Conservation (phyloP, 2,888 invertebrate genomes). For the Macrophya alboannulata region DNA sequence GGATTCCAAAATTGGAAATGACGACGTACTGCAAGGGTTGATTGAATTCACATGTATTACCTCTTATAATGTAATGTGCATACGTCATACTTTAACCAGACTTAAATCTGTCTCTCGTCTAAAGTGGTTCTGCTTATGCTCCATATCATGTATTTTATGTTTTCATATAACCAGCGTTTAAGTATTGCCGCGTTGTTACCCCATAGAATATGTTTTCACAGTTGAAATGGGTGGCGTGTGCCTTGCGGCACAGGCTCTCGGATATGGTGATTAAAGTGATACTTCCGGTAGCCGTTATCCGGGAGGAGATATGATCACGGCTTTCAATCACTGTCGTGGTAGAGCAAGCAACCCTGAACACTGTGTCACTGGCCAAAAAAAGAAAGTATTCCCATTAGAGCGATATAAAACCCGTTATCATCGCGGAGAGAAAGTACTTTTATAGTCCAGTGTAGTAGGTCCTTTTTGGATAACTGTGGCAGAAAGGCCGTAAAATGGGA, state of each 20-base stretch:
- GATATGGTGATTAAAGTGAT: conserved; percentile 78
- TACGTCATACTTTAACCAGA: background rate
- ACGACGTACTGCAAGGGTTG: background rate
- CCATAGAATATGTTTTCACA: background rate
- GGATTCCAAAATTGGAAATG: background rate
- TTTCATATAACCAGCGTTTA: background rate
- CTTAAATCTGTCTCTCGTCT: background rate
- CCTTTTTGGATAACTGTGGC: background rate
- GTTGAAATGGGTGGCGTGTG: conserved; percentile 23
- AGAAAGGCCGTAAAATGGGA: conserved; percentile 32
- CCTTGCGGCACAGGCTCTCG: conserved; percentile 61
- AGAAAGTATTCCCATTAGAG: conserved; percentile 48
- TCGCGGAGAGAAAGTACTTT: conserved; percentile 7
- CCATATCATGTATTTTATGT: background rate
- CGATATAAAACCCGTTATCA: conserved; percentile 50
- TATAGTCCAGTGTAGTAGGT: background rate
- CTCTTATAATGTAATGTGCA: background rate
- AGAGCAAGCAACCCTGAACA: conserved; percentile 61
- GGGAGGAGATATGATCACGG: conserved; percentile 72
- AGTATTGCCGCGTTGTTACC: background rate
- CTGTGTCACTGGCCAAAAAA: conserved; percentile 44
- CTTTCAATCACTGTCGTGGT: conserved; percentile 75
- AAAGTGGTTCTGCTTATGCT: background rate
- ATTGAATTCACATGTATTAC: background rate
- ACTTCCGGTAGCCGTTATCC: conserved; percentile 76